Base-by-base conservation (phyloP, 2,113 vertebrate species). In the Pachycephala philippinensis region DNA sequence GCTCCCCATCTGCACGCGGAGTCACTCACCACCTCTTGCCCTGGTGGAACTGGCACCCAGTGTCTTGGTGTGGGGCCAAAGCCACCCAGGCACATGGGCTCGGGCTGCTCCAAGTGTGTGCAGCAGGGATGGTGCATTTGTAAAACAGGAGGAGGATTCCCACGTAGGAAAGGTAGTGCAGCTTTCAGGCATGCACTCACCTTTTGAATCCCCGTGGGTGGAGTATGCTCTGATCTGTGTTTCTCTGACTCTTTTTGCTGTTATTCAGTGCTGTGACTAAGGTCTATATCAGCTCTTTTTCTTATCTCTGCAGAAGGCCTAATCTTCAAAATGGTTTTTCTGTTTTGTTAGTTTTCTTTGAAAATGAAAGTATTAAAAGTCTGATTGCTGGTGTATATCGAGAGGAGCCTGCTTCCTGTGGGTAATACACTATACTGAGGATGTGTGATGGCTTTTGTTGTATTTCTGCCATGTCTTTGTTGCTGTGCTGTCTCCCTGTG, bases 31-130 rank as follows among this genome's bases (percentile, higher is more conserved):
- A 82, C 31, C 88, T 52, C 84, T 24, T 96, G 77, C 63, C 84
- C 94, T 49, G 69, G 22, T 77, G 60, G 19, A 94, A 59, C 49
- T 90, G 77, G 86, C 89, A 84, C 13, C n/a, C n/a, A n/a, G n/a
- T 83, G 90, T 56, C 59, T 69, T 9, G 9, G 26, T 44, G 56
- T 64, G 44, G 50, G 89, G 77, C 63, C 47, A 40, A 49, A 89
- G 95, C 86, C 81, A 84, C 87, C 37, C 50, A 49, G 81, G 75
- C 89, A 89, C 78, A 60, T 39, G 95, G 81, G 60, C 90, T 91
- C 10, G 0, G 53, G 90, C 76, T 88, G 94, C 94, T 93, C 59
- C 86, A 42, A 56, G 59, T 8, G 63, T 59, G 72, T 49, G 18
- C 56, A 74, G 93, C 66, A 82, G 92, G 44, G 83, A 61, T 5